Evolutionary conservation across 2,888 invertebrate genomes (phyloP).

Genomic region (Pemphredon lugubris): DNA sequence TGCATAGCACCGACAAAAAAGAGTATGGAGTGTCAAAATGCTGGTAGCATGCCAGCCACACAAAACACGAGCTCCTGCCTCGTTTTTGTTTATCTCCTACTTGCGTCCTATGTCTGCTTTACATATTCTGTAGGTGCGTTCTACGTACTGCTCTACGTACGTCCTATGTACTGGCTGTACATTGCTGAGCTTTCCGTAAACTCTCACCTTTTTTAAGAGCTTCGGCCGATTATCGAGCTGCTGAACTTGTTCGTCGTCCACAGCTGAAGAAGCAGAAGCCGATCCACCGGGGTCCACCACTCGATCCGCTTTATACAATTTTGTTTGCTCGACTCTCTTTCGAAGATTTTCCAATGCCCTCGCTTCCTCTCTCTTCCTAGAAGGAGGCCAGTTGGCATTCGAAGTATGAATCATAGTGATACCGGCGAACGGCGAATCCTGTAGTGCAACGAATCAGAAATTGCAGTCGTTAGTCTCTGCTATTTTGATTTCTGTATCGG

Average conservation of each 20-base stretch:
- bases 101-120: too few relatives aligned
- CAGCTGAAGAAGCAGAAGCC: constrained; percentile 72
- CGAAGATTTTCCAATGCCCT: constrained; percentile 87
- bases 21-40: constrained; percentile 17
- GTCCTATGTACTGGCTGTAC: too few relatives aligned
- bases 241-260: constrained; percentile 67
- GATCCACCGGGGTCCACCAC: constrained; percentile 78
- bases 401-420: constrained; percentile 77
- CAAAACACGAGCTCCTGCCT: too few relatives aligned
- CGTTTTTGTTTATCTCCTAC: too few relatives aligned
- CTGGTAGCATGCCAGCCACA: too few relatives aligned
- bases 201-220: constrained; percentile 82
- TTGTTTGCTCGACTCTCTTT: constrained; percentile 84
- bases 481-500: too few relatives aligned
- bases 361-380: constrained; percentile 86
- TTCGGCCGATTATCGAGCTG: constrained; percentile 87
- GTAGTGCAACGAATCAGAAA: background rate
- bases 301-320: constrained; percentile 83
- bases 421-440: constrained; percentile 57
- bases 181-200: too few relatives aligned
- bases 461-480: too few relatives aligned
- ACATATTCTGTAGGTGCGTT: too few relatives aligned
- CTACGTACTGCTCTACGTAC: too few relatives aligned
- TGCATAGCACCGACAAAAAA: constrained; percentile 71
- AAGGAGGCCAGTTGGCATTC: constrained; percentile 84